phyloP scores from a whole-genome alignment of 1,140 invertebrate species.

The Batillaria attramentaria region DNA sequence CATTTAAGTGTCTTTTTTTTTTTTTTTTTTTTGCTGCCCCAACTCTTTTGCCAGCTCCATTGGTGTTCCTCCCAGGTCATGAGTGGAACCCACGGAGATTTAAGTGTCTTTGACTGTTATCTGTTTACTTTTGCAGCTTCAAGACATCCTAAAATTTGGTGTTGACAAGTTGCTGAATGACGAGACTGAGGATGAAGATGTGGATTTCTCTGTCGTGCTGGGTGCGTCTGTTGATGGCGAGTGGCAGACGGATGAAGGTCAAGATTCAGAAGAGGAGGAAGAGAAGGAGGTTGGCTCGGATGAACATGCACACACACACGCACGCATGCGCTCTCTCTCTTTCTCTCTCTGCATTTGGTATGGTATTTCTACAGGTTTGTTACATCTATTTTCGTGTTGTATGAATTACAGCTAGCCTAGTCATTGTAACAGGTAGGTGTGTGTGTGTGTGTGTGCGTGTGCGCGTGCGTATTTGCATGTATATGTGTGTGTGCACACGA shows the following conservation, averaged over 20 bases:
- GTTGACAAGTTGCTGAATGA: slow-evolving; percentile 66
- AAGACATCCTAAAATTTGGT: slow-evolving; percentile 71
- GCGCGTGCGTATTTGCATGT: no score
- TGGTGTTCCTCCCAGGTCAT: not conserved
- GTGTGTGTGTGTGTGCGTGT: no score
- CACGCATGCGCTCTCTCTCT: no score
- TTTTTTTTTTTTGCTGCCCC: not conserved
- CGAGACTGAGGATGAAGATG: slow-evolving; percentile 40
- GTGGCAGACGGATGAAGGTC: slow-evolving; percentile 54
- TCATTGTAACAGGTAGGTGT: no score
- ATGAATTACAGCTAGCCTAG: no score
- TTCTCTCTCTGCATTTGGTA: no score
- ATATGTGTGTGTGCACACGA: no score
- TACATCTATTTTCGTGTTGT: no score
- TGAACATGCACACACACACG: slow-evolving; percentile 1
- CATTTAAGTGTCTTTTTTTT: not conserved
- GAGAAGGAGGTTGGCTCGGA: slow-evolving; percentile 25
- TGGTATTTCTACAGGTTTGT: no score
- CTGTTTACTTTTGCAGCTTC: slow-evolving; percentile 53
- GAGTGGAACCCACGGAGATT: no score
- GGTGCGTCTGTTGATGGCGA: slow-evolving; percentile 53
- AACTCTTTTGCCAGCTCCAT: not conserved
- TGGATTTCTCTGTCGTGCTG: slow-evolving; percentile 63
- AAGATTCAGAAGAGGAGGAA: slow-evolving; percentile 14
- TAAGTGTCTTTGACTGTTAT: no score